Base-by-base conservation (phyloP, 2,797 vertebrate species). In the Chromobotia macracanthus region DNA sequence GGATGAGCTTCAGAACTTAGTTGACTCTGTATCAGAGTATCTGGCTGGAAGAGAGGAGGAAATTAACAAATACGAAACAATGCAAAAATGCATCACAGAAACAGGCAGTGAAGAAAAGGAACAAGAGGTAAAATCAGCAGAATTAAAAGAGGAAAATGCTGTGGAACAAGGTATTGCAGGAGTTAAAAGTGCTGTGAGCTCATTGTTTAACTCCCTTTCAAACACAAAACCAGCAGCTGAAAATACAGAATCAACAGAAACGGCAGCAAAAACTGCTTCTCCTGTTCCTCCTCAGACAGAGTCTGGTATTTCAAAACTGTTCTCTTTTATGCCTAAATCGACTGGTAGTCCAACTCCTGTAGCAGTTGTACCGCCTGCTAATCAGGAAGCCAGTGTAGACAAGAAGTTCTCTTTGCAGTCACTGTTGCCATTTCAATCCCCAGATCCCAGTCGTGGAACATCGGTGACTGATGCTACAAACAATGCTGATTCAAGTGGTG, bases 1-100 rank as follows among this genome's bases (percentile, higher is more conserved):
- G 90, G 95, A 92, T 87, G 96, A 98, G 84, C 94, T 99, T 80
- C 94, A 97, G 60, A 96, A 92, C 88, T 92, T 99, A 56, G 95
- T 98, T 61, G 93, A 97, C 86, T 95, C 95, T 0, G 97, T 99
- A 56, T 98, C 97, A 56, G 96, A 97, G 85, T 99, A 99, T 85
- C 90, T 99, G 80, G 95, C 95, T 73, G 94, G 97, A 82, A 98
- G 98, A 84, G 97, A 99, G 87, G 94, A 99, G 83, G 97, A 99
- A 90, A 95, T 99, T 72, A 97, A 91, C 74, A 95, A 91, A 77
- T 96, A 95, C 85, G 93, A 94, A 86, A 86, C 92, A 0, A 79
- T 96, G 75, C 89, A 95, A 55, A 92, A 94, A 87, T 86, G 87
- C n/a, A 83, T 38, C 31, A 25, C 58, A n/a, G 72, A 82, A 86